phyloP scores from a whole-genome alignment of 2,797 vertebrate genomes.

The Sitta carolinensis region DNA sequence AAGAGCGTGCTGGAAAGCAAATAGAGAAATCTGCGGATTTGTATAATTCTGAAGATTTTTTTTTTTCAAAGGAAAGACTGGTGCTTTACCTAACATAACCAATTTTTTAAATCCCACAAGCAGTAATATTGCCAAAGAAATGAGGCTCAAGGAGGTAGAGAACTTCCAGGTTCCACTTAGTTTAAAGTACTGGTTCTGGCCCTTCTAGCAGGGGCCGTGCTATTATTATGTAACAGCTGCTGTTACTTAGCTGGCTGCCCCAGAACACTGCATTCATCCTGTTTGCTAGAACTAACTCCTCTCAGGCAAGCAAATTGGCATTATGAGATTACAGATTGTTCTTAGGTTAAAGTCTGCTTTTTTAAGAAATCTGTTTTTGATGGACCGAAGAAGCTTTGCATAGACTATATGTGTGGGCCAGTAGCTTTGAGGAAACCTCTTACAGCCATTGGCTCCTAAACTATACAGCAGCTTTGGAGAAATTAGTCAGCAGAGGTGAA shows the following conservation, averaged over 20 bases:
- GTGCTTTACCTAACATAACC: background rate
- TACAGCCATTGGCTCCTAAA: background rate
- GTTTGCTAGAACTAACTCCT: background rate
- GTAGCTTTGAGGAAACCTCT: background rate
- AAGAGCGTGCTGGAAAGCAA: background rate
- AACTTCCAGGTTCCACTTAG: background rate
- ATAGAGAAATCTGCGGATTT: background rate
- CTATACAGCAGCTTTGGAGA: background rate
- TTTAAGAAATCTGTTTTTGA: background rate
- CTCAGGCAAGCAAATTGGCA: background rate
- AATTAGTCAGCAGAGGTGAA: background rate
- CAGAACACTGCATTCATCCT: background rate
- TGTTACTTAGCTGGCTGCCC: background rate
- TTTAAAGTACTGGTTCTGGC: background rate
- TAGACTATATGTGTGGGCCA: fast-evolving
- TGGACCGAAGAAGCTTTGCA: background rate
- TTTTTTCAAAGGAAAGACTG: background rate
- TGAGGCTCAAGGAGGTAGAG: background rate
- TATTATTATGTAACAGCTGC: background rate
- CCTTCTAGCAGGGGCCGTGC: background rate
- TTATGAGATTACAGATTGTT: background rate
- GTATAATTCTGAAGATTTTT: background rate
- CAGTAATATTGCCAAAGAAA: background rate
- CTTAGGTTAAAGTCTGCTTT: background rate
- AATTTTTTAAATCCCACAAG: background rate